phyloP scores from a whole-genome alignment of 2,888 invertebrate species.

The Acronicta alni region DNA sequence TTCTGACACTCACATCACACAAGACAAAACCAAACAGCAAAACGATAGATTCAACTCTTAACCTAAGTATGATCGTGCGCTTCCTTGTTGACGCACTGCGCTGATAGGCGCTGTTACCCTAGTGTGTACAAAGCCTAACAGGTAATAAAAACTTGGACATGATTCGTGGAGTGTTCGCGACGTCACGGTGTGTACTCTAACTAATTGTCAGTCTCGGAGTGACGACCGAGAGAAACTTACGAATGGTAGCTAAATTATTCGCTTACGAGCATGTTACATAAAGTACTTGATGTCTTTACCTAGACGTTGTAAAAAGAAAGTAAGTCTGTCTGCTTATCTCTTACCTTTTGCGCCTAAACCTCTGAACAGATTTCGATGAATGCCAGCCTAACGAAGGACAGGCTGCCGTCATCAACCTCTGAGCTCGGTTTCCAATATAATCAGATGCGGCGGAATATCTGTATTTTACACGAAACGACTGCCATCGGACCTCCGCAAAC shows the following conservation, averaged over 20 bases:
- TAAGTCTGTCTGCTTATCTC: no score
- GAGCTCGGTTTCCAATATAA: no score
- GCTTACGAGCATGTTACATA: background rate
- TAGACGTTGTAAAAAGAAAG: background rate
- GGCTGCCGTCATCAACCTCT: no score
- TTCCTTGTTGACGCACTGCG: background rate
- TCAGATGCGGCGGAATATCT: no score
- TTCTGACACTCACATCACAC: no score
- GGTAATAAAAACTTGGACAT: constrained; percentile 22
- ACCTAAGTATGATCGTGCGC: background rate
- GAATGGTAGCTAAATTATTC: background rate
- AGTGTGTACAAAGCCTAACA: background rate
- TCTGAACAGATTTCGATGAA: no score
- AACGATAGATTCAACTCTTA: no score
- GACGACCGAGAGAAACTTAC: constrained; percentile 22
- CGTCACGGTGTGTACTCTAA: constrained; percentile 21
- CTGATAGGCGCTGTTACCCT: background rate
- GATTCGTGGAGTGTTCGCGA: constrained; percentile 11
- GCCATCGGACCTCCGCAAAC: no score
- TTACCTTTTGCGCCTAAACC: no score
- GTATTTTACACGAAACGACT: no score
- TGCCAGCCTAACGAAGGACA: no score
- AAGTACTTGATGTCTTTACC: background rate
- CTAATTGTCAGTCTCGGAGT: constrained; percentile 16
- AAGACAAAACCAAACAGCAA: no score